Base-by-base conservation (phyloP, 23 tunicate genomes). In the Halocynthia roretzi region DNA sequence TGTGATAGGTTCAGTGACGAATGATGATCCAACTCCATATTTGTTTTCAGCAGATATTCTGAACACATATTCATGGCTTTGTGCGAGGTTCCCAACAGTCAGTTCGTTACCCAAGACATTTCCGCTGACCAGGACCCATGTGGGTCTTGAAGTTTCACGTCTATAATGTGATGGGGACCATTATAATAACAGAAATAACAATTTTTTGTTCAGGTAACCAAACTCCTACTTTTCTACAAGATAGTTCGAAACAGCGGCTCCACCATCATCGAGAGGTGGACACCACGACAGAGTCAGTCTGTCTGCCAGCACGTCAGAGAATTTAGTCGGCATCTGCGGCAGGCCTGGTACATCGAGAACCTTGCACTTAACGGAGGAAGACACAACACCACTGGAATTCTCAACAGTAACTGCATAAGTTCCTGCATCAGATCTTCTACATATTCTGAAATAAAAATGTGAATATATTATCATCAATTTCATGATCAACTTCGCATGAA, bases 51-150 rank as follows among this genome's bases (percentile, higher is more conserved):
- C 99, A 10, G 87, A 85, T 23, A 94, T 67, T 40, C 99, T 75
- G 76, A 94, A 94, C 66, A 81, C 87, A 56, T 94, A 94, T 77
- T 94, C 95, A 64, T 88, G 95, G 56, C 81, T 94, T 57, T 78
- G 71, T 31, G 88, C 77, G 51, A 94, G 61, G 53, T 83, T 80
- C 19, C 63, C 77, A 0, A 94, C 82, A 5, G 61, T 72, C 48
- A 84, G 51, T 22, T 88, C 90, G 20, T 76, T 64, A 0, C 70
- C 49, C 65, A 58, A 71, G 10, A 77, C 87, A 61, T 81, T 93
- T 8, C 84, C 93, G 69, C 87, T 86, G 65, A 93, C 93, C 75
- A 86, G 78, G 53, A 83, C 85, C 98, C 98, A 93, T 40, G 98
- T 93, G 11, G 93, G 87, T 44, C 93, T 77, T 17, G 98, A 93